These are phyloP conservation scores for Neria commutata DNA, from an alignment of 2,888 invertebrate species.

Conservation along the genomic window DNA sequence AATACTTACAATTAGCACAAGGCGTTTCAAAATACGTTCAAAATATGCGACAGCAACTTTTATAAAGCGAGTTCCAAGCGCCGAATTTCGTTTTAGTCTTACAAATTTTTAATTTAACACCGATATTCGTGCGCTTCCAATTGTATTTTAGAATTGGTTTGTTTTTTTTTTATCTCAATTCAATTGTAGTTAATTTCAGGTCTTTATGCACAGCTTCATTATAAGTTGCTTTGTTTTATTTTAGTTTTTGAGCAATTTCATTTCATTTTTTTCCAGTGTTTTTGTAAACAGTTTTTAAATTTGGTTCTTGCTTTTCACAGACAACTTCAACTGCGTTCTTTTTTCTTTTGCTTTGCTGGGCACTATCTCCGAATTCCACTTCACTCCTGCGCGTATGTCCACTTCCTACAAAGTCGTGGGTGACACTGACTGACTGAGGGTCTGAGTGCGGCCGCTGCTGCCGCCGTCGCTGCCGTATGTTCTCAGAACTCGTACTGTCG, in stretches of 20 bases:
- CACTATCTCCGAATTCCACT: slow-evolving; percentile 14
- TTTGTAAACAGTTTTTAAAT: slow-evolving; percentile 5
- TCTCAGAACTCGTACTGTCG: slow-evolving; percentile 10
- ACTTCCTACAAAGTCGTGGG: slow-evolving; percentile 56
- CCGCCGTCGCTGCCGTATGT: slow-evolving; percentile 7
- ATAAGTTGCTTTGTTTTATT: not conserved
- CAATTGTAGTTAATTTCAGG: not conserved
- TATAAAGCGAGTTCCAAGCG: too few species aligned
- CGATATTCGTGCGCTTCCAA: too few species aligned
- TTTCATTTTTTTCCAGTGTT: slow-evolving; percentile 1
- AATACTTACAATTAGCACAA: too few species aligned
- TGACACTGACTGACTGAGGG: slow-evolving; percentile 53
- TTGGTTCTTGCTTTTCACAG: slow-evolving; percentile 3
- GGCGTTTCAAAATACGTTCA: too few species aligned
- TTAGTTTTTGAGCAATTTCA: not conserved
- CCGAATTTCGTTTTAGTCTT: too few species aligned
- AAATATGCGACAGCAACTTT: too few species aligned
- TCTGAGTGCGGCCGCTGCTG: slow-evolving; percentile 13
- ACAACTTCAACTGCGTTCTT: too few species aligned
- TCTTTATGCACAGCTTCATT: not conserved
- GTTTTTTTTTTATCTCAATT: not conserved
- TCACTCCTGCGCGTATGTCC: slow-evolving; percentile 40
- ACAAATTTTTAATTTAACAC: too few species aligned
- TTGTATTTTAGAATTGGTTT: too few species aligned
- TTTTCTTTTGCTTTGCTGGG: slow-evolving; percentile 1